Evolutionary conservation across 2,113 vertebrate genomes (phyloP).

Genomic region (Hippocampus mohnikei): DNA sequence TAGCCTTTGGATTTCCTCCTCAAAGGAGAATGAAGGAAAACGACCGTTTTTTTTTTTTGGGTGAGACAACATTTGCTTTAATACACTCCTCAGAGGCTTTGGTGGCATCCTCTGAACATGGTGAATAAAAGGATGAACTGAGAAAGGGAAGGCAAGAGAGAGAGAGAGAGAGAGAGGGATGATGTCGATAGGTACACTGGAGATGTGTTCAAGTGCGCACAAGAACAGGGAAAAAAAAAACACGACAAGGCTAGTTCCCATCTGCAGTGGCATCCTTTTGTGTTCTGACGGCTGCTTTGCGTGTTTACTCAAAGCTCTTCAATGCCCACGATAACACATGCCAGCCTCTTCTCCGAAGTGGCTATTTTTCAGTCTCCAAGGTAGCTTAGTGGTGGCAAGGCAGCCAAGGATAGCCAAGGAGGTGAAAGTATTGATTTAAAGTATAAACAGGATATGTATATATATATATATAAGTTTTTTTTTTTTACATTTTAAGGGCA

Average conservation of each 20-base stretch:
- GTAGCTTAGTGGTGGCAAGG: neutral
- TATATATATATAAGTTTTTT: no score
- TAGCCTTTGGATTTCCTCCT: constrained; percentile 45
- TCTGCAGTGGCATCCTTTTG: constrained; percentile 63
- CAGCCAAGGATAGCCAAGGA: constrained; percentile 26
- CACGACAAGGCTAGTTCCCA: constrained; percentile 65
- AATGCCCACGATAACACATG: constrained; percentile 50
- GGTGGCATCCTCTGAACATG: constrained; percentile 56
- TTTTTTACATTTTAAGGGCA: neutral
- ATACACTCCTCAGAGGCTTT: constrained; percentile 53
- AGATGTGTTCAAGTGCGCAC: constrained; percentile 39
- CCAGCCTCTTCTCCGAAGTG: constrained; percentile 57
- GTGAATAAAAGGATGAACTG: constrained; percentile 51
- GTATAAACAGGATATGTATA: neutral
- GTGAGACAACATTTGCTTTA: constrained; percentile 63
- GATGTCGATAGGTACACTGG: constrained; percentile 40
- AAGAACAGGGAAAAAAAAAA: constrained; percentile 58
- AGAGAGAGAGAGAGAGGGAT: constrained; percentile 19
- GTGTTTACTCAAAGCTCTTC: constrained; percentile 56
- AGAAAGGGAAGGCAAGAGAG: constrained; percentile 32
- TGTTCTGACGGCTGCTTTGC: constrained; percentile 54
- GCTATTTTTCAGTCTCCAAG: constrained; percentile 6
- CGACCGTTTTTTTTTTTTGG: constrained; percentile 51
- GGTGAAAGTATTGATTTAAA: constrained; percentile 25
- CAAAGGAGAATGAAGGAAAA: constrained; percentile 52